Base-by-base conservation (phyloP, 2,888 invertebrate species). In the Baronia brevicornis region DNA sequence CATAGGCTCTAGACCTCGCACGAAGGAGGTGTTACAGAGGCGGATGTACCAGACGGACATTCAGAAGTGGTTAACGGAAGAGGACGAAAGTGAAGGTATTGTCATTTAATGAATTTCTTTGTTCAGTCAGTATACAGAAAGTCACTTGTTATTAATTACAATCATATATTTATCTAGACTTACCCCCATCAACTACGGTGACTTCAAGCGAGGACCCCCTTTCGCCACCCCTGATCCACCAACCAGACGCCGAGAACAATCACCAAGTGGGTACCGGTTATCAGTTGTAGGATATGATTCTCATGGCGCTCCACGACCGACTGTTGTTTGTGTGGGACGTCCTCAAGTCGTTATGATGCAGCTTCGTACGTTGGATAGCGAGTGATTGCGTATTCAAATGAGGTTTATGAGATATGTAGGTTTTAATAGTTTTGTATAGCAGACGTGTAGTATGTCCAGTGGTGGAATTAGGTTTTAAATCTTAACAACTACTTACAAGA, bases 1-100 rank as follows among this genome's bases (percentile, higher is more conserved):
- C 60, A 87, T 91, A 25, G 93, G 93, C 0, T 88, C 90, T n/a
- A 77, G 92, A 31, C 89, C 91, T 2, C 80, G 92, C 25, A 93
- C 91, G 19, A 86, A 91, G 51, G 92, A 92, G 56, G 91, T 93
- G 5, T 74, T 93, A 10, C 92, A 92, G 58, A 79, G 89, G 44
- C 85, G 90, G 51, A 93, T 93, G 92, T 93, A 93, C 63, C 88
- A 88, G 40, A 64, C 85, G 4, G 92, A 93, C 53, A 92, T 93
- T 54, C 87, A 87, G 40, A 89, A 89, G 54, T 93, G 93, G 93
- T 71, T 92, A 15, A 74, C 87, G 1, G 91, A 92, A 53, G 91
- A 89, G 1, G 89, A 89, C 23, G 75, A 85, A 9, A 79, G 79
- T 36, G 89, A 89, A 58, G 79, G 80, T 77, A 14, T 5, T 22